Conservation (phyloP, 2,113 vertebrate species). For the Xiphias gladius region DNA sequence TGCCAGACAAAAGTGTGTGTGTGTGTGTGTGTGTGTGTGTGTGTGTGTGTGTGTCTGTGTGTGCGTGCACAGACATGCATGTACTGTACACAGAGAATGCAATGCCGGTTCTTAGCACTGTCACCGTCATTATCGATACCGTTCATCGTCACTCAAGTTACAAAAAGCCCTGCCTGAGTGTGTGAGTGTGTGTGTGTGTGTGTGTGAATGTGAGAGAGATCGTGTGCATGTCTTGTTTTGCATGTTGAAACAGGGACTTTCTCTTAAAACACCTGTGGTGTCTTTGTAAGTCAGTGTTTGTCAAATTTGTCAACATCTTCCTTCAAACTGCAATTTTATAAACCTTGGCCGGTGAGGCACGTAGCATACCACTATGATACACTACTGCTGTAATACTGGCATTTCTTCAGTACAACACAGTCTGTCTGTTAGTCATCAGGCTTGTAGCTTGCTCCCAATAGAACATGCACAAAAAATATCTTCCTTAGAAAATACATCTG, state of each 20-base stretch:
- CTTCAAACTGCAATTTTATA: not conserved
- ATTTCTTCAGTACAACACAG: not conserved
- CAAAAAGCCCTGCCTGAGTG: constrained; percentile 1
- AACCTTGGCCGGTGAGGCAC: not conserved
- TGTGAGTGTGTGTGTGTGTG: not conserved
- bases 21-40: not conserved
- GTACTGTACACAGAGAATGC: not conserved
- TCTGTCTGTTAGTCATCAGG: not conserved
- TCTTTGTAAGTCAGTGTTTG: not conserved
- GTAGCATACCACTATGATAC: no score
- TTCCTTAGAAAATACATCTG: not conserved
- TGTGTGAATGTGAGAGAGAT: no score
- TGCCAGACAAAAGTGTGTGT: not conserved
- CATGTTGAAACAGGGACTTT: not conserved
- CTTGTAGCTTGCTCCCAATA: not conserved
- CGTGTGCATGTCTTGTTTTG: not conserved
- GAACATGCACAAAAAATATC: not conserved
- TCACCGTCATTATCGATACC: not conserved
- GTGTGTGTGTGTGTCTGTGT: not conserved
- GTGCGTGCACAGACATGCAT: not conserved
- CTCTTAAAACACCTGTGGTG: no score
- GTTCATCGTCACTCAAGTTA: constrained; percentile 6
- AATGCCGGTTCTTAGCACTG: not conserved
- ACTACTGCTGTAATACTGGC: not conserved
- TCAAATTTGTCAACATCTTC: not conserved